Conservation (phyloP, 2,113 vertebrate genomes). For the Prochilodus magdalenae region DNA sequence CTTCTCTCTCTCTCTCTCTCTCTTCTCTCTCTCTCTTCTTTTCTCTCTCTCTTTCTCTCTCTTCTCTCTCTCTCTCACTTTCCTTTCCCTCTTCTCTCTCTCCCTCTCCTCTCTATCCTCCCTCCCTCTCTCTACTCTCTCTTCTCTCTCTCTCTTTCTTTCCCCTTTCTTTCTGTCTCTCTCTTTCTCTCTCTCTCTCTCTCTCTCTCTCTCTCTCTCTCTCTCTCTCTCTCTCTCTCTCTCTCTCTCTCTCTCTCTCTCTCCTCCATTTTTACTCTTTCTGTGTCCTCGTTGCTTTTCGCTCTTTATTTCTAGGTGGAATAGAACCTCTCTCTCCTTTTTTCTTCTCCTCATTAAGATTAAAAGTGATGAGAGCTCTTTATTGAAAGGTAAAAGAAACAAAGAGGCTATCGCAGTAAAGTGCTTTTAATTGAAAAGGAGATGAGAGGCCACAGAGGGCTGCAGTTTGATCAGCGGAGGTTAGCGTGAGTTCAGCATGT, state of each 20-base stretch:
- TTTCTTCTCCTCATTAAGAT: conserved; percentile 24
- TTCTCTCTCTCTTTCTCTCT: not conserved
- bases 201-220: too few relatives aligned
- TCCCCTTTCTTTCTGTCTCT: too few relatives aligned
- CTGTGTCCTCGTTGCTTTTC: not conserved
- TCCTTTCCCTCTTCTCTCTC: too few relatives aligned
- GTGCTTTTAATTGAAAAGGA: conserved; percentile 42
- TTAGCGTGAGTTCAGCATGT: conserved; percentile 4
- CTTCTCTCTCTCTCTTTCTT: too few relatives aligned
- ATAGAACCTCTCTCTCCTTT: not conserved
- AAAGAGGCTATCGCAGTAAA: conserved; percentile 22
- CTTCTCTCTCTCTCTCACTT: too few relatives aligned
- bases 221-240: too few relatives aligned
- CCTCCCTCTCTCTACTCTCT: too few relatives aligned
- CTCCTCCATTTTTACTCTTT: not conserved
- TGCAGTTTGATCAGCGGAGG: not conserved
- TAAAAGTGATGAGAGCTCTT: conserved; percentile 15
- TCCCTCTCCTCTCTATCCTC: too few relatives aligned
- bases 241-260: not conserved
- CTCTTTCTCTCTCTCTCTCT: too few relatives aligned
- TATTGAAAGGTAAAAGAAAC: conserved; percentile 15
- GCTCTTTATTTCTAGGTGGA: not conserved
- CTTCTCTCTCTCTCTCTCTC: not conserved
- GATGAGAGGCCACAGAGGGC: not conserved
- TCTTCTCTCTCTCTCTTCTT: not conserved